These are phyloP conservation scores for Pogonognathellus flavescens DNA, from an alignment of 1,140 invertebrate genomes.

Conservation along the genomic window DNA sequence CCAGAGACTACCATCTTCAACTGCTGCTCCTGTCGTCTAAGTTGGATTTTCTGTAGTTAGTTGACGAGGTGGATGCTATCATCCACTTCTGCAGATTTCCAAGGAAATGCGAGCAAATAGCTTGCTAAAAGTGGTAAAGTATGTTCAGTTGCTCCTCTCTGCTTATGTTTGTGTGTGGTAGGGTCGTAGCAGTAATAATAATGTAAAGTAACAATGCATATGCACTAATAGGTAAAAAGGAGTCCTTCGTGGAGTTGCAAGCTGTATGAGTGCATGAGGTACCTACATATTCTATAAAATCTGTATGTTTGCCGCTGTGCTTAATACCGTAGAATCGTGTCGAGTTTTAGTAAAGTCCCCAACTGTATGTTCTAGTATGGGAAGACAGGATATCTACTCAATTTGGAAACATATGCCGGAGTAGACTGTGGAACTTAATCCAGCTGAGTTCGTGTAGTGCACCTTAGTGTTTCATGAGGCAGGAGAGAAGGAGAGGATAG, in stretches of 20 bases:
- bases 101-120: not conserved
- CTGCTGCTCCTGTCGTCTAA: not conserved
- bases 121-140: no score
- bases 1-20: not conserved
- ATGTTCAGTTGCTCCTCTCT: no score
- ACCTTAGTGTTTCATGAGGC: not conserved
- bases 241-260: no score
- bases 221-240: no score
- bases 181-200: not conserved
- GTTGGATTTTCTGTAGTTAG: not conserved
- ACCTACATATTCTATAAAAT: no score
- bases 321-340: slow-evolving; percentile 16
- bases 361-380: not conserved
- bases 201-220: not conserved
- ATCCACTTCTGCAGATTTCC: not conserved
- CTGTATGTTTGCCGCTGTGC: not conserved
- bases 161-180: not conserved
- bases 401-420: slow-evolving; percentile 30
- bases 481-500: not conserved
- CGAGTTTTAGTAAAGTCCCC: not conserved
- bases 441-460: not conserved
- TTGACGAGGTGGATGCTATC: slow-evolving; percentile 17
- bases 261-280: not conserved
- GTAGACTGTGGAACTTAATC: not conserved
- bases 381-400: not conserved